These are phyloP conservation scores for Albula goreensis DNA, from an alignment of 2,113 vertebrate species.

Conservation along the genomic window DNA sequence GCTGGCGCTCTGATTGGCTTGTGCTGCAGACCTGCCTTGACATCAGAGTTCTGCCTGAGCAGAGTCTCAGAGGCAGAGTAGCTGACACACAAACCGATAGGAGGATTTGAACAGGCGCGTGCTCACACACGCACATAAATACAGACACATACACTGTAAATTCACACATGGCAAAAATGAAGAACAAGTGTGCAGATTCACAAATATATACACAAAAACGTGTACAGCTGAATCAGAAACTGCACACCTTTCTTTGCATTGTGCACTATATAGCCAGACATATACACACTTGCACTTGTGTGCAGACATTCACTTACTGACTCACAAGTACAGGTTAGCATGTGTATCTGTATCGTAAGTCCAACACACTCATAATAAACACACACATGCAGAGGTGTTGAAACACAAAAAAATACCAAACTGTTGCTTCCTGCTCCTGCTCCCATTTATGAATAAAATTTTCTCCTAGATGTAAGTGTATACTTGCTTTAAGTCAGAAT, in stretches of 20 bases:
- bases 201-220: neutral
- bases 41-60: neutral
- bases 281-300: neutral
- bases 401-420: neutral
- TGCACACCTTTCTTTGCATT: neutral
- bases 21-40: neutral
- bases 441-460: too few relatives aligned
- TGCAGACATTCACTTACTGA: neutral
- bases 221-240: neutral
- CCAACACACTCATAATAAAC: neutral
- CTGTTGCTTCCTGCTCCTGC: too few relatives aligned
- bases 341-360: neutral
- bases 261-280: neutral
- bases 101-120: neutral
- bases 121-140: neutral
- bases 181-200: neutral
- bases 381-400: neutral
- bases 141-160: neutral
- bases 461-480: neutral
- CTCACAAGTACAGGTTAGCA: neutral
- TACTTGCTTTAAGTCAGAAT: neutral
- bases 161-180: neutral
- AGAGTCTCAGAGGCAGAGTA: neutral
- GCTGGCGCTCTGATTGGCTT: constrained; percentile 10
- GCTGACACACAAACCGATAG: neutral